Evolutionary conservation across 2,797 vertebrate species (phyloP).

Genomic region (Tadarida brasiliensis): DNA sequence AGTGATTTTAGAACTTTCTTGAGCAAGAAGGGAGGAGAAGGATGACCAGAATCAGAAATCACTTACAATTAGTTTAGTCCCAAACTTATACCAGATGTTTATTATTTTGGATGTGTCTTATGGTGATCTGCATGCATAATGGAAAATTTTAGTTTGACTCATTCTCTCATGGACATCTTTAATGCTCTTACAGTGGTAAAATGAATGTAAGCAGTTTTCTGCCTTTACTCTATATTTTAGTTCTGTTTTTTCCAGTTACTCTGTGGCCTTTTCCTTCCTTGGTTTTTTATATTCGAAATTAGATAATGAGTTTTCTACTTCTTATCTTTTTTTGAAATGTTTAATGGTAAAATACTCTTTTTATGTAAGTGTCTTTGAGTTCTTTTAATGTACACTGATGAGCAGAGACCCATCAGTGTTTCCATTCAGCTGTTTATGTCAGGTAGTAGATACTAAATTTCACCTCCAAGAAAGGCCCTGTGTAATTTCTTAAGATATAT

Average conservation of each 20-base stretch:
- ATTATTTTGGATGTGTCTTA: constrained; percentile 28
- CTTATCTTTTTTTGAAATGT: neutral
- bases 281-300: constrained; percentile 41
- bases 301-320: constrained; percentile 55
- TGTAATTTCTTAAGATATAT: constrained; percentile 7
- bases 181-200: constrained; percentile 13
- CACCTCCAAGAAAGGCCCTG: neutral
- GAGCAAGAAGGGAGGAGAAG: constrained; percentile 54
- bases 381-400: constrained; percentile 17
- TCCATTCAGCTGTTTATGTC: neutral
- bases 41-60: constrained; percentile 27
- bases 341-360: constrained; percentile 57
- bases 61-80: constrained; percentile 42
- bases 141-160: constrained; percentile 52
- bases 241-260: constrained; percentile 34
- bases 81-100: neutral
- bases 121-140: neutral
- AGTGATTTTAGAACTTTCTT: constrained; percentile 55
- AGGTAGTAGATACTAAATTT: constrained; percentile 45
- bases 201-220: constrained; percentile 42
- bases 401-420: constrained; percentile 19
- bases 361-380: constrained; percentile 48
- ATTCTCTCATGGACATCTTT: constrained; percentile 20
- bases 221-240: neutral
- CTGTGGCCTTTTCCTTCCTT: neutral